phyloP scores from a whole-genome alignment of 1,140 invertebrate genomes.

The Mizuhopecten yessoensis region DNA sequence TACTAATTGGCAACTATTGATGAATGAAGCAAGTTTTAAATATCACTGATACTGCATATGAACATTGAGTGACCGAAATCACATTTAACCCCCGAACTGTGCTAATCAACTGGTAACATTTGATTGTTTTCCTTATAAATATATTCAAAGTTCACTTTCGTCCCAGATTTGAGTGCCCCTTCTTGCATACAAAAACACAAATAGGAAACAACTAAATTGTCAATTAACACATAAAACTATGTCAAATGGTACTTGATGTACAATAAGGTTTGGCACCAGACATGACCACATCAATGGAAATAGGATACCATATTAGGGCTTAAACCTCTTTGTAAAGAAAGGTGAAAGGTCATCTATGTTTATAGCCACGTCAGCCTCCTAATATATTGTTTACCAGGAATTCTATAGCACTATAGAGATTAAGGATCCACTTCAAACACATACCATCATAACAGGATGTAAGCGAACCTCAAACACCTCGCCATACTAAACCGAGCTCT shows the following conservation, averaged over 20 bases:
- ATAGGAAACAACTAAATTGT: not conserved
- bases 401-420: not conserved
- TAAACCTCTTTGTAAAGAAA: not conserved
- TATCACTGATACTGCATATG: too few relatives aligned
- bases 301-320: not conserved
- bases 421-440: not conserved
- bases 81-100: too few relatives aligned
- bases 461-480: not conserved
- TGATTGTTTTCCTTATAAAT: too few relatives aligned
- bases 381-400: not conserved
- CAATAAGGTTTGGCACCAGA: not conserved
- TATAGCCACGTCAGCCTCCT: not conserved
- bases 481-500: not conserved
- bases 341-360: not conserved
- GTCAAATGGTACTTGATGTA: not conserved
- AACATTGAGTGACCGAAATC: too few relatives aligned
- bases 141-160: too few relatives aligned
- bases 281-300: not conserved
- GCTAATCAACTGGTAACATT: too few relatives aligned
- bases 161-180: not conserved
- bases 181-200: not conserved
- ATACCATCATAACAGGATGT: conserved; percentile 15
- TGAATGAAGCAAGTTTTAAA: too few relatives aligned
- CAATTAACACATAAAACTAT: conserved; percentile 21
- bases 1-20: too few relatives aligned